A percentile compares a stretch with the other conserved stretches of the same genome.
phyloP scores from a whole-genome alignment of 2,113 vertebrate species.

The Melanerpes aurifrons region DNA sequence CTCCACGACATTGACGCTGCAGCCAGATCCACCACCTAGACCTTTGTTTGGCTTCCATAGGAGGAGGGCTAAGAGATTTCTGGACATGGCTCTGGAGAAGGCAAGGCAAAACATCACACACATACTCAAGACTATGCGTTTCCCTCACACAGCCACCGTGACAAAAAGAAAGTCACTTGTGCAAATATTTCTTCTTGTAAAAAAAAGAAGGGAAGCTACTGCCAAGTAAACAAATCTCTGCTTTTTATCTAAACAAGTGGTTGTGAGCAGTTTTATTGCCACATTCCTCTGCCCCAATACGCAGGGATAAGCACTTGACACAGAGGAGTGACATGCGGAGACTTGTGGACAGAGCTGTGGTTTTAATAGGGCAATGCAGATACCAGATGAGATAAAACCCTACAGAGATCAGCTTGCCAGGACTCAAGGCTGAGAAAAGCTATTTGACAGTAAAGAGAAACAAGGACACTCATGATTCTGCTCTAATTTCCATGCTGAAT shows the following conservation, averaged over 20 bases:
- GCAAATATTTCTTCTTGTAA: constrained; percentile 25
- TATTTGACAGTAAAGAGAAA: constrained; percentile 33
- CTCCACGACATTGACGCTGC: background rate
- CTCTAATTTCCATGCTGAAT: constrained; percentile 32
- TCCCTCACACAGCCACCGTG: background rate
- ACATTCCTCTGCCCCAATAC: constrained; percentile 32
- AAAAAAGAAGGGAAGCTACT: constrained; percentile 9
- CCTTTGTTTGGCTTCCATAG: background rate
- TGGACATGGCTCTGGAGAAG: background rate
- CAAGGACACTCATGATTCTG: constrained; percentile 15
- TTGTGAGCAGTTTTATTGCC: constrained; percentile 36
- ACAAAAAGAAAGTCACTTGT: constrained; percentile 25
- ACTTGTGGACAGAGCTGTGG: background rate
- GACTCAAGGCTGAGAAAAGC: constrained; percentile 32
- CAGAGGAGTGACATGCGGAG: constrained; percentile 18
- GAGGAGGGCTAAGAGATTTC: background rate
- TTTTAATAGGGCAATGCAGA: constrained; percentile 58
- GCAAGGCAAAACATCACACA: background rate
- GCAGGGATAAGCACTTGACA: constrained; percentile 42
- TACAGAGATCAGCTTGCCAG: constrained; percentile 40
- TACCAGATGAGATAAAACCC: constrained; percentile 60
- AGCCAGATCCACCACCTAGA: background rate
- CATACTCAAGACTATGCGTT: background rate
- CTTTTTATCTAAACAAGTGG: constrained; percentile 54
- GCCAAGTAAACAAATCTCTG: constrained; percentile 45